These are phyloP conservation scores for Tetragonula clypearis DNA, from an alignment of 1,140 invertebrate species.

Conservation along the genomic window DNA sequence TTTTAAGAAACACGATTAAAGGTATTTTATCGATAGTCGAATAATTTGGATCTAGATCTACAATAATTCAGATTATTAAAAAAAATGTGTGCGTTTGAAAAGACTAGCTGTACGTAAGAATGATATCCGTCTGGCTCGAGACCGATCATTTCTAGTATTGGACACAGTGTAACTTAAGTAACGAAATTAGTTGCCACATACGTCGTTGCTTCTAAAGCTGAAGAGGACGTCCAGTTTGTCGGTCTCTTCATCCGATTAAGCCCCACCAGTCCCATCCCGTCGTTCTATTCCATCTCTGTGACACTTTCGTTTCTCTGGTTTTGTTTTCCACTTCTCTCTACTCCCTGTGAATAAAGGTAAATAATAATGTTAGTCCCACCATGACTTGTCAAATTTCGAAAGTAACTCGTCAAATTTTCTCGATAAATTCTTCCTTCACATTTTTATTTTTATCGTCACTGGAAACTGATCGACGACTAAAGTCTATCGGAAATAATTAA, in stretches of 20 bases:
- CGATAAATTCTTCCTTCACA: too few relatives aligned
- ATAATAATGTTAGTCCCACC: too few relatives aligned
- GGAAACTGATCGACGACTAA: too few relatives aligned
- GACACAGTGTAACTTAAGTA: slow-evolving; percentile 32
- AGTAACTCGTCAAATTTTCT: too few relatives aligned
- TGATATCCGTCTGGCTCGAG: background rate
- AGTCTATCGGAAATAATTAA: too few relatives aligned
- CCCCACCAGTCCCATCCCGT: slow-evolving; percentile 52
- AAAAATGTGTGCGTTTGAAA: background rate
- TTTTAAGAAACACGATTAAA: too few relatives aligned
- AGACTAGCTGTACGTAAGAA: background rate
- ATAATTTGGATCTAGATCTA: too few relatives aligned
- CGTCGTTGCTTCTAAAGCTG: slow-evolving; percentile 55
- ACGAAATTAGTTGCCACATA: slow-evolving; percentile 52
- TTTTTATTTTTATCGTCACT: too few relatives aligned
- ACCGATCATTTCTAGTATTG: background rate
- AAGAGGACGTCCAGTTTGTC: slow-evolving; percentile 67
- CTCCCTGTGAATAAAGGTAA: background rate
- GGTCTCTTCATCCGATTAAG: slow-evolving; percentile 76
- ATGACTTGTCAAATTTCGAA: too few relatives aligned
- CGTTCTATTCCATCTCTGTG: slow-evolving; percentile 39
- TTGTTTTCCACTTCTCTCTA: slow-evolving; percentile 2
- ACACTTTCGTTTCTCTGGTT: slow-evolving; percentile 23
- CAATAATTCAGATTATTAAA: too few relatives aligned
- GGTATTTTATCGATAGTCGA: too few relatives aligned